Conservation (phyloP, 2,888 invertebrate genomes). For the Gymnoscelis rufifasciata region DNA sequence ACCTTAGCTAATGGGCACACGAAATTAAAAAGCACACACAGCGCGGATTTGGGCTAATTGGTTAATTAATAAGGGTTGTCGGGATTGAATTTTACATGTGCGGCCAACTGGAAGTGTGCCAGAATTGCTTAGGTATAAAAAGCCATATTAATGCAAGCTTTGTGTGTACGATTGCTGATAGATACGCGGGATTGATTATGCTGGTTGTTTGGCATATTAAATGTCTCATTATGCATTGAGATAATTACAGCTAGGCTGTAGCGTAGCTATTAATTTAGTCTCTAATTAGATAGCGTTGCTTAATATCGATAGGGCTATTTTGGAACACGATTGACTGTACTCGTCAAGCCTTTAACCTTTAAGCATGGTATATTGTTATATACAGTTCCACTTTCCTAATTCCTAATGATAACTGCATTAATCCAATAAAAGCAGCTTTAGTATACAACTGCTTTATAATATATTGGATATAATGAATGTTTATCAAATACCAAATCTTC, state of each 20-base stretch:
- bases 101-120: conserved; percentile 60
- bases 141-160: conserved; percentile 48
- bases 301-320: neutral
- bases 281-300: neutral
- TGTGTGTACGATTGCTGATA: conserved; percentile 22
- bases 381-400: no score
- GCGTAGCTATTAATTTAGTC: neutral
- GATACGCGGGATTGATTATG: conserved; percentile 17
- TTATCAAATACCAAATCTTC: no score
- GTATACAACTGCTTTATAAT: no score
- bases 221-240: neutral
- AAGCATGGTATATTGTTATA: no score
- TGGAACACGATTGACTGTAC: neutral
- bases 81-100: conserved; percentile 56
- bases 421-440: no score
- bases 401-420: no score
- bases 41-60: conserved; percentile 67
- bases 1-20: conserved; percentile 52
- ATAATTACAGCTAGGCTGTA: neutral
- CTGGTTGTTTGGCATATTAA: conserved; percentile 17
- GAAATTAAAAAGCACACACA: conserved; percentile 66
- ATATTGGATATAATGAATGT: no score
- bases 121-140: conserved; percentile 55
- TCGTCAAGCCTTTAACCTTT: no score
- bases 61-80: conserved; percentile 70